Percentiles rank a stretch among this genome's conserved stretches.
Conservation (phyloP, 2,113 vertebrate species). For the Daphoenositta chrysoptera region DNA sequence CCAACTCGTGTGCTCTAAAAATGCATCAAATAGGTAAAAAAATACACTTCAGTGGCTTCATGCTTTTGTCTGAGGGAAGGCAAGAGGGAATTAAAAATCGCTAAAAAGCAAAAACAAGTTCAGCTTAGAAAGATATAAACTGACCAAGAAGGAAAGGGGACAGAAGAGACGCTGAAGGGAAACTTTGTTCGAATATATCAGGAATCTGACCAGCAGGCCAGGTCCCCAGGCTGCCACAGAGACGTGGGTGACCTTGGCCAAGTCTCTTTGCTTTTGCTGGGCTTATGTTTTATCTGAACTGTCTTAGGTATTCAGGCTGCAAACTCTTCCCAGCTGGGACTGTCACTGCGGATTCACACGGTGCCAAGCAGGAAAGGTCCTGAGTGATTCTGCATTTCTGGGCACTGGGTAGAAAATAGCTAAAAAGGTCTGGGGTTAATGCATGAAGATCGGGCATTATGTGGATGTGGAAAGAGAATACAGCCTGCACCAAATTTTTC, state of each 20-base stretch:
- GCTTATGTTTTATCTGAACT: not conserved
- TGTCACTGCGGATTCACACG: not conserved
- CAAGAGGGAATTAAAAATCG: not conserved
- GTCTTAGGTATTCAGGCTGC: slow-evolving; percentile 4
- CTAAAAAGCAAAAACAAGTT: not conserved
- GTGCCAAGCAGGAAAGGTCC: not conserved
- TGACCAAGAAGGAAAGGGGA: not conserved
- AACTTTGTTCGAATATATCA: not conserved
- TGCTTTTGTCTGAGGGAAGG: not conserved
- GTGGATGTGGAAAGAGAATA: not conserved
- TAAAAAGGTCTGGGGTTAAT: not conserved
- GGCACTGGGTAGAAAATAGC: not conserved
- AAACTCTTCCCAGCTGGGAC: not conserved
- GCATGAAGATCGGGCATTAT: not conserved
- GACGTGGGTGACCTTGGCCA: not conserved
- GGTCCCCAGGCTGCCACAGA: not conserved
- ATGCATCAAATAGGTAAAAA: not conserved
- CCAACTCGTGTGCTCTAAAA: not conserved
- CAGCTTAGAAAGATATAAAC: not conserved
- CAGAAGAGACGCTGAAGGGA: not conserved
- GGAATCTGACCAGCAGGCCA: not conserved
- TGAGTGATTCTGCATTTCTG: not conserved
- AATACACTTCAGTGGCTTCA: not conserved
- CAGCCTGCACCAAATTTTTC: not conserved
- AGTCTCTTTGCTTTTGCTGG: not conserved